Evolutionary conservation across 2,797 vertebrate genomes (phyloP).

Genomic region (Chlorospingus semifuscus): DNA sequence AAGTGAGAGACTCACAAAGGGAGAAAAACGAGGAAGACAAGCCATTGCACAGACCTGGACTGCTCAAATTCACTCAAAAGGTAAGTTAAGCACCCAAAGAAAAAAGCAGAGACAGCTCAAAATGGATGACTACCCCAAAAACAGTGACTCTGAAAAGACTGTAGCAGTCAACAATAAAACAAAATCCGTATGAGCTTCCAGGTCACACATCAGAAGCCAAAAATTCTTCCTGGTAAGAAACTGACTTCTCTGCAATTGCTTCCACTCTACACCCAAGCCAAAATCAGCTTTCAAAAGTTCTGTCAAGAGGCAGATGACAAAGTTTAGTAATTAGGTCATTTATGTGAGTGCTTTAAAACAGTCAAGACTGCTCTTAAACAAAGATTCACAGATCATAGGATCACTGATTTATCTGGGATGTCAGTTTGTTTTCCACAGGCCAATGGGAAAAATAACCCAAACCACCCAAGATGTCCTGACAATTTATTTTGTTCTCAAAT

Average conservation of each 20-base stretch:
- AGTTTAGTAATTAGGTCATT: not conserved
- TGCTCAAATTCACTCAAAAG: not conserved
- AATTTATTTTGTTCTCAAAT: not conserved
- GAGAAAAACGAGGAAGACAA: not conserved
- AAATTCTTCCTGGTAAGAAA: not conserved
- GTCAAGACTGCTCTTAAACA: not conserved
- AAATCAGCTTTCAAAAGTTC: not conserved
- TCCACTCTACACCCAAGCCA: not conserved
- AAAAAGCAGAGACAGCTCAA: not conserved
- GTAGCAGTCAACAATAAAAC: not conserved
- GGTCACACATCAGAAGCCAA: not conserved
- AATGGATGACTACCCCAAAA: not conserved
- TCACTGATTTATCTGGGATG: not conserved
- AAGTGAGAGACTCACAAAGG: not conserved
- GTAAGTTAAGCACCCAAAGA: not conserved
- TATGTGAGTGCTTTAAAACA: not conserved
- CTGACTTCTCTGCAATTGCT: not conserved
- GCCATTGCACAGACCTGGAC: not conserved
- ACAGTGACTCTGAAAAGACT: not conserved
- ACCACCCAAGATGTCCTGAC: not conserved
- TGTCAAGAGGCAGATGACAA: not conserved
- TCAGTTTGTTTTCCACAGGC: not conserved
- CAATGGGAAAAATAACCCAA: not conserved
- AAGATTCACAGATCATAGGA: not conserved
- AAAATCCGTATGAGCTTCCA: not conserved